Base-by-base conservation (phyloP, 2,888 invertebrate genomes). In the Eudemis profundana region DNA sequence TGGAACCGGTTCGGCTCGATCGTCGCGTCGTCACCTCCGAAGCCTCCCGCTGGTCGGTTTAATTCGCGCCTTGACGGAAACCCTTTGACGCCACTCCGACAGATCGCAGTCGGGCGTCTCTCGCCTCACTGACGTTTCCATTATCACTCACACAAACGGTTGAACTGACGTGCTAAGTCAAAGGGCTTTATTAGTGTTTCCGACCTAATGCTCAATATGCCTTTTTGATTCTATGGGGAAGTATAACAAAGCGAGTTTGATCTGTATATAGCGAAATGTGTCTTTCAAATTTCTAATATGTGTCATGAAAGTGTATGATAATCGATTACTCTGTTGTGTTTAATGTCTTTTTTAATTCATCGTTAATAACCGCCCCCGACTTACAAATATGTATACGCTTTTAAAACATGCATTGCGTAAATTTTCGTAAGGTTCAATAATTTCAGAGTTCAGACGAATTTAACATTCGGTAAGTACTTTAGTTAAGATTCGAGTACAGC, bases 21-120 rank as follows among this genome's bases (percentile, higher is more conserved):
- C 75, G 75, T 59, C 23, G 42, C 42, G 33, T 65, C 69, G 77
- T 72, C 72, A 71, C 74, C 73, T 78, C 77, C 74, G 74, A 77
- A 76, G 77, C 84, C 89, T 81, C 91, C 91, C 87, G 91, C 91
- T 90, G 91, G 78, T 74, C 72, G 86, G 77, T 87, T 90, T 89
- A 91, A 90, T 90, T 89, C 88, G 79, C 83, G 84, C 88, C 81
- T 82, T 82, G 81, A 85, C 84, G 83, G 81, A 83, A 89, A 87
- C 91, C 91, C 91, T 92, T 92, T 92, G 89, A 87, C 84, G 81
- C 77, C 79, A 75, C 73, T 73, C 76, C 89, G 91, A 90, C 91
- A 89, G 83, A 76, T 83, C 91, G 66, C 90, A 86, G 90, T 74
- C 81, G 87, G 91, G 86, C 66, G 85, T 79, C 86, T 83, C 83